phyloP scores from a whole-genome alignment of 2,797 vertebrate genomes.

The Hyperoplus lanceolatus region DNA sequence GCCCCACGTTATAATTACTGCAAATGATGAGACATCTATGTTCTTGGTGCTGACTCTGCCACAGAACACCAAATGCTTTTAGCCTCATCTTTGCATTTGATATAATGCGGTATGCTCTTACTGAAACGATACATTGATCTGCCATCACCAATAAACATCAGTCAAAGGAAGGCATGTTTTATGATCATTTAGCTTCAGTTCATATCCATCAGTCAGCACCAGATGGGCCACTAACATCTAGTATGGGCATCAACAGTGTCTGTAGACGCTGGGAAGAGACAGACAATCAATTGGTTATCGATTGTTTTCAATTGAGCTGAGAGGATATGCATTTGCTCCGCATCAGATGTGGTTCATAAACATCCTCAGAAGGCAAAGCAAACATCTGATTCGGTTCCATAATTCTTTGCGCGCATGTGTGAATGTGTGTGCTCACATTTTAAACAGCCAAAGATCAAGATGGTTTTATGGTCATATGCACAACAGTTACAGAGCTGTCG shows the following conservation, averaged over 20 bases:
- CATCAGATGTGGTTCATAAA: neutral
- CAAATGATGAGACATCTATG: slow-evolving; percentile 9
- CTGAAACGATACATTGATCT: slow-evolving; percentile 4
- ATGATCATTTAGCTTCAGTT: neutral
- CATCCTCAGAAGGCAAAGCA: neutral
- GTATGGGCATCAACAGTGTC: slow-evolving; percentile 14
- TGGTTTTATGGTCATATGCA: too few species aligned
- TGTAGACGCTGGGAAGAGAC: neutral
- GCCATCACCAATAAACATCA: slow-evolving; percentile 3
- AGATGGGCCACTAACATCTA: slow-evolving; percentile 14
- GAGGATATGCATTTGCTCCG: neutral
- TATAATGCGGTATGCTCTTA: neutral
- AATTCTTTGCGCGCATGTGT: neutral
- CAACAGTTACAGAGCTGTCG: too few species aligned
- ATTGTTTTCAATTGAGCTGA: slow-evolving; percentile 14
- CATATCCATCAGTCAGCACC: neutral
- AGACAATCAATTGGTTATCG: slow-evolving; percentile 20
- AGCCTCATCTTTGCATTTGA: neutral
- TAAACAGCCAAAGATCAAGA: neutral
- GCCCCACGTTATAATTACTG: neutral
- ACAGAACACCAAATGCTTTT: neutral
- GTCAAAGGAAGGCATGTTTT: slow-evolving; percentile 21
- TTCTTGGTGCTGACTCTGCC: slow-evolving; percentile 6
- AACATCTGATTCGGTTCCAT: neutral
- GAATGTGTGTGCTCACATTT: slow-evolving; percentile 2